Evolutionary conservation across 2,888 invertebrate species (phyloP).

Genomic region (Conus canariensis): DNA sequence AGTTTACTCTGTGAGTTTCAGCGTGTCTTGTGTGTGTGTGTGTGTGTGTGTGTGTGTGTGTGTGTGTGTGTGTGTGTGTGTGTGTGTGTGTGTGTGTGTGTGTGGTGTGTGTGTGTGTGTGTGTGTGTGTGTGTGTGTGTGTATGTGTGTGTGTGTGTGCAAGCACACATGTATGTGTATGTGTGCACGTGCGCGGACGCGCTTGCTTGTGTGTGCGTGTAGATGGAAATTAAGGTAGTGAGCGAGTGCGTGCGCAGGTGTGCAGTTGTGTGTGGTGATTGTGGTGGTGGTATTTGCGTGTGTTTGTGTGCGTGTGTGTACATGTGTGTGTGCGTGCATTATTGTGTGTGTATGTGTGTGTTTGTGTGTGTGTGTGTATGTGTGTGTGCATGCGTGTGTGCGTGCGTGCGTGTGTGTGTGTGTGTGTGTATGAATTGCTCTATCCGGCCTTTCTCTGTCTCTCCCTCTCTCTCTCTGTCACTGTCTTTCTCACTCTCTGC

Average conservation of each 20-base stretch:
- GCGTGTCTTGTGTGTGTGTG: no score
- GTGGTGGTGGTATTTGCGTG: neutral
- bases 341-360: no score
- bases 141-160: conserved; percentile 1
- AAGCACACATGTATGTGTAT: neutral
- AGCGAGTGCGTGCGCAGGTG: neutral
- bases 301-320: neutral
- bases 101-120: neutral
- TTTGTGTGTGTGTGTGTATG: no score
- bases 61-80: neutral
- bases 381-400: no score
- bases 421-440: neutral
- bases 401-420: no score
- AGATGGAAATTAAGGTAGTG: neutral
- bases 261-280: neutral
- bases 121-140: neutral
- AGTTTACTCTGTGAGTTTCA: no score
- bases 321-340: neutral
- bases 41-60: neutral
- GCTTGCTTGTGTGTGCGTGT: neutral
- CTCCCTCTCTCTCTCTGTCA: neutral
- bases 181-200: neutral
- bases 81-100: conserved; percentile 2
- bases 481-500: neutral
- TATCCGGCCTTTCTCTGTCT: neutral